phyloP scores from a whole-genome alignment of 2,113 vertebrate species.

The Microcebus lehilahytsara region DNA sequence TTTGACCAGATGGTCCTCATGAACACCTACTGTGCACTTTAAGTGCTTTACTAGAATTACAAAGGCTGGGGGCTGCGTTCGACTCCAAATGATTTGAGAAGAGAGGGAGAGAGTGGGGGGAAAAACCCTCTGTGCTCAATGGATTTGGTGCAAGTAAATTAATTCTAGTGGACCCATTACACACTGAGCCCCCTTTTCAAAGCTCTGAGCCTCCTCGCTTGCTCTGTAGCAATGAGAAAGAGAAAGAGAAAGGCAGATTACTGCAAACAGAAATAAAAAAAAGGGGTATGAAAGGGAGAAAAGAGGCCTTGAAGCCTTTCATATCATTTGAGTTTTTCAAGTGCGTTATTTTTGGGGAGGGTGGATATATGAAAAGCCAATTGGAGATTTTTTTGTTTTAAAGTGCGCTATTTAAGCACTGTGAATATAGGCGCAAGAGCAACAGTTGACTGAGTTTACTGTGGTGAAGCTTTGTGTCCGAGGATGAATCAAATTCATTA shows the following conservation, averaged over 20 bases:
- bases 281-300: conserved; percentile 89
- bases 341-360: conserved; percentile 92
- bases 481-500: conserved; percentile 90
- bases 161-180: conserved; percentile 93
- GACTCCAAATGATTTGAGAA: conserved; percentile 93
- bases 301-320: conserved; percentile 91
- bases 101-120: conserved; percentile 56
- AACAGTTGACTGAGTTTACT: conserved; percentile 92
- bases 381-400: conserved; percentile 91
- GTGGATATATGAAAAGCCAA: conserved; percentile 91
- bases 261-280: conserved; percentile 92
- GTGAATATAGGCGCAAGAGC: conserved; percentile 91
- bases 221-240: conserved; percentile 93
- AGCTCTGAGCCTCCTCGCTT: conserved; percentile 91
- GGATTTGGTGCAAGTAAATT: conserved; percentile 92
- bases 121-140: conserved; percentile 87
- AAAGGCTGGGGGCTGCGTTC: conserved; percentile 94
- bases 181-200: conserved; percentile 91
- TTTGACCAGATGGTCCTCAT: conserved; percentile 99
- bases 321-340: conserved; percentile 92
- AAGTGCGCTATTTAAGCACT: conserved; percentile 90
- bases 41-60: conserved; percentile 99
- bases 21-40: conserved; percentile 99
- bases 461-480: conserved; percentile 89
- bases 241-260: conserved; percentile 91